phyloP scores from a whole-genome alignment of 2,113 vertebrate species.

The Meleagris gallopavo region DNA sequence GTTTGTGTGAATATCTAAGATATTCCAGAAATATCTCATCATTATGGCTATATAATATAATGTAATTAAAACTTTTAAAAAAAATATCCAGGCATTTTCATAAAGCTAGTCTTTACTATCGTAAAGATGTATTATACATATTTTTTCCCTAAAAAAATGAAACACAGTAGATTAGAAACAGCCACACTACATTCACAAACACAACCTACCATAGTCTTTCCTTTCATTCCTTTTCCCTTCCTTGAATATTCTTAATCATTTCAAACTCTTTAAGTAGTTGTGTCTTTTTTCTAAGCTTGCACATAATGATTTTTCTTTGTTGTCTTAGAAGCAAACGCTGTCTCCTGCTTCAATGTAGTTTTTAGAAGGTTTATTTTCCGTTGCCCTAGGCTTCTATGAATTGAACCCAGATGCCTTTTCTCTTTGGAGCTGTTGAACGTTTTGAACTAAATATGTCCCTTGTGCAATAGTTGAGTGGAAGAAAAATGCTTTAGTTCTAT shows the following conservation, averaged over 20 bases:
- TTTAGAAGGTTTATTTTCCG: background rate
- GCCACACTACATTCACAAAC: background rate
- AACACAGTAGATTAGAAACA: background rate
- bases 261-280: background rate
- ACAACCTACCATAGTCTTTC: background rate
- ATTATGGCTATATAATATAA: background rate
- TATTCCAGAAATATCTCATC: background rate
- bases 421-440: constrained; percentile 1
- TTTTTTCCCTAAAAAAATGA: background rate
- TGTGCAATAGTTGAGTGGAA: constrained; percentile 24
- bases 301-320: background rate
- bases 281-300: background rate
- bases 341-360: background rate
- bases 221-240: background rate
- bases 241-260: background rate
- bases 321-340: background rate
- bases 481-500: constrained; percentile 30
- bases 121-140: background rate
- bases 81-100: background rate
- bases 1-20: background rate
- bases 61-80: background rate
- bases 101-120: background rate
- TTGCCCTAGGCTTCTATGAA: constrained; percentile 12
- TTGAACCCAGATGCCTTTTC: constrained; percentile 53
- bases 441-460: constrained; percentile 29